Evolutionary conservation across 2,888 invertebrate species (phyloP), one percentile per base, ranked within the genome.

Genomic region (Boloria selene): DNA sequence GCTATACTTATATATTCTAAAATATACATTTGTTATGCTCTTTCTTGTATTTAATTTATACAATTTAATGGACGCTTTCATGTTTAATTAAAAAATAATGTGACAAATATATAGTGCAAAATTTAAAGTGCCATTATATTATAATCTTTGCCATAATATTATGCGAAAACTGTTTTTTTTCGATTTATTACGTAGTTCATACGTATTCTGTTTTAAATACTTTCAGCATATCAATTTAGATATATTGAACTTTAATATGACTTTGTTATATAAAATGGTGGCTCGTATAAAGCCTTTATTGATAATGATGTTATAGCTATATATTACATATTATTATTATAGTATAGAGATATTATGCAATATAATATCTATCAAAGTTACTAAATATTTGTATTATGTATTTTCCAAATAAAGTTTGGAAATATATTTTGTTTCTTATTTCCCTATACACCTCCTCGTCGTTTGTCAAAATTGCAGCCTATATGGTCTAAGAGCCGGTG

Each of bases 321-420:
- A 54, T 58, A 61, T 64, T 61, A 51, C 55, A 10, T 55, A 42
- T 47, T 51, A 51, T 50, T 47, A 60, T 50, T 53, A 26, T 16
- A n/a, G n/a, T 22, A 49, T 50, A 64, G 64, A 42, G 42, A 68
- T 58, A 56, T 67, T 60, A 56, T 62, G 61, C 50, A 65, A 61
- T 31, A n/a, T 31, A 31, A 59, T 65, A 65, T 67, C 44, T 65
- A 65, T 68, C 17, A 63, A 62, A 49, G 56, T 67, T 69, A 67
- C 31, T 65, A 54, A 61, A 68, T 50, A 82, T 83, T 80, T 83
- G 75, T 82, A 81, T 79, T 80, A 75, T 78, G 79, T 44, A 63
- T 83, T 86, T 83, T 77, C 77, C 79, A 72, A 76, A 81, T 85
- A 85, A 86, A 86, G 71, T 81, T 83, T 82, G 82, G 79, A 76